These are phyloP conservation scores for Acomys russatus DNA, from an alignment of 2,797 vertebrate species.

Conservation along the genomic window DNA sequence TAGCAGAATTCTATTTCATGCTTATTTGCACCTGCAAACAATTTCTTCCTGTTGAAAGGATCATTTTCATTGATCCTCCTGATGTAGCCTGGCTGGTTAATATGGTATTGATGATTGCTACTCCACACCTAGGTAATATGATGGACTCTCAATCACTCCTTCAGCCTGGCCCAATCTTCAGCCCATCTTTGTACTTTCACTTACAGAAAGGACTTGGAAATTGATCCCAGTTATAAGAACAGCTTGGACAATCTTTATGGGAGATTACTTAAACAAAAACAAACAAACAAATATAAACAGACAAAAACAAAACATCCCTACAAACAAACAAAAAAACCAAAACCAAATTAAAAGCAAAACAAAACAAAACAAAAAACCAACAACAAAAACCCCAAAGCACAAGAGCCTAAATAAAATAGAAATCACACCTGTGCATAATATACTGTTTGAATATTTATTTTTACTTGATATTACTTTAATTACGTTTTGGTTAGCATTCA, in stretches of 20 bases:
- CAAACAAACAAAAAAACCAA: not conserved
- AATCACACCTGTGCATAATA: not conserved
- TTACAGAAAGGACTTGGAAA: not conserved
- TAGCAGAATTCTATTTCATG: conserved; percentile 88
- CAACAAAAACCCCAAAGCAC: not conserved
- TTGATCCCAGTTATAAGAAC: not conserved
- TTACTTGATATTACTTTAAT: not conserved
- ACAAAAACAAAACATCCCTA: not conserved
- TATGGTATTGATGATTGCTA: conserved; percentile 62
- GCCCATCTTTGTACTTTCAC: not conserved
- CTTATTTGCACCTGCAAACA: conserved; percentile 86
- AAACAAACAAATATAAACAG: not conserved
- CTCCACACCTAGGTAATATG: not conserved
- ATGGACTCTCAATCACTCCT: conserved; percentile 55
- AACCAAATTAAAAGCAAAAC: not conserved
- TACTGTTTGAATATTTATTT: not conserved
- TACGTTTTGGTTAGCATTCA: not conserved
- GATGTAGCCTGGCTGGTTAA: conserved; percentile 71
- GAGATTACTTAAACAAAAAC: not conserved
- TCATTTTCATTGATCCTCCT: conserved; percentile 76
- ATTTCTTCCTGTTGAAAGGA: conserved; percentile 79
- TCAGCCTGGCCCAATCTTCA: not conserved
- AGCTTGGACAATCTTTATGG: not conserved
- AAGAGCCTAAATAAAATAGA: not conserved
- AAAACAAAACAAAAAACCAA: not conserved